These are phyloP conservation scores for Alethe castanea DNA, from an alignment of 2,113 vertebrate species.

Conservation along the genomic window DNA sequence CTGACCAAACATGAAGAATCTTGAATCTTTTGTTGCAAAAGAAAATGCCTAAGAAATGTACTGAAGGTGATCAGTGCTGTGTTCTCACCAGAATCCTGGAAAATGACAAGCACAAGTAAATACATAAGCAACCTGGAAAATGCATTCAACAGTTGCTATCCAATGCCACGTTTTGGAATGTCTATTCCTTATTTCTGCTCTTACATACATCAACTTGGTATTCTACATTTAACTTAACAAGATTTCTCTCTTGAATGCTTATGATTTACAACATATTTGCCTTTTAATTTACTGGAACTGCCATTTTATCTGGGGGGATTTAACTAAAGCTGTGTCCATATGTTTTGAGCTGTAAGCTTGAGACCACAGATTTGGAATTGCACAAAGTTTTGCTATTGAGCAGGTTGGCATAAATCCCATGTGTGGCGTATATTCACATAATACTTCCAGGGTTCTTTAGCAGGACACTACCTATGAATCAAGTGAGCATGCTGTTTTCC, in stretches of 20 bases:
- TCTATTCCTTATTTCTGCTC: neutral
- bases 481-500: neutral
- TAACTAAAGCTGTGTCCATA: constrained; percentile 36
- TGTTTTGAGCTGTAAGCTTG: constrained; percentile 10
- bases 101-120: neutral
- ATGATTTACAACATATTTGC: neutral
- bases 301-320: neutral
- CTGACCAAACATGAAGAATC: neutral
- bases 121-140: neutral
- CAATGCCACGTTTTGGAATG: neutral
- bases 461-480: neutral
- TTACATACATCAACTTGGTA: neutral
- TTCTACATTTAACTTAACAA: neutral
- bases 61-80: neutral
- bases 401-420: neutral
- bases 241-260: neutral
- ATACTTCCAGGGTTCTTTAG: neutral
- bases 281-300: constrained; percentile 3
- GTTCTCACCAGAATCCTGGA: neutral
- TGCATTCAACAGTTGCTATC: neutral
- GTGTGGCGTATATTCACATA: neutral
- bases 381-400: neutral
- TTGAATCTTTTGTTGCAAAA: neutral
- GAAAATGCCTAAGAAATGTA: neutral
- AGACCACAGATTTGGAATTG: neutral